Evolutionary conservation across 2,113 vertebrate species (phyloP).

Genomic region (Strix uralensis): DNA sequence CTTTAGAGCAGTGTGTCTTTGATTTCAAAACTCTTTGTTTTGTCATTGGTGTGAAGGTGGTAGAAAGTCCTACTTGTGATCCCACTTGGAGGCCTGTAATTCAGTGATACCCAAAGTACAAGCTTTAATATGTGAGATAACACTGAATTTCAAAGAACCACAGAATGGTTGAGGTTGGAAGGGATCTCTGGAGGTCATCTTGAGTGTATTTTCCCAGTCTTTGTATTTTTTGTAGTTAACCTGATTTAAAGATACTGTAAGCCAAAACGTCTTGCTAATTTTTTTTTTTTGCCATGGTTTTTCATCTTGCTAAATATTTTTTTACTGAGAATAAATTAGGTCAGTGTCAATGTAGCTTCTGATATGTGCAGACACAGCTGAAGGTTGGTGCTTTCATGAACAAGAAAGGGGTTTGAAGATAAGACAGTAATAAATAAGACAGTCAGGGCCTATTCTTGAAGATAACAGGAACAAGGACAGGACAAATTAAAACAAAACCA

Average conservation of each 20-base stretch:
- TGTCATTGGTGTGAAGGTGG: neutral
- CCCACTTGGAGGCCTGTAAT: neutral
- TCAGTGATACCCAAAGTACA: neutral
- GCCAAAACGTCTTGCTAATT: no score
- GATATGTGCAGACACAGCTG: no score
- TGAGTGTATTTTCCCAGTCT: neutral
- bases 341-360: no score
- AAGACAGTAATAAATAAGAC: no score
- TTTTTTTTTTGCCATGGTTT: no score
- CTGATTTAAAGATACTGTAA: neutral
- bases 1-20: fast-evolving
- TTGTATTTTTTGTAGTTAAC: neutral
- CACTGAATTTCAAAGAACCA: neutral
- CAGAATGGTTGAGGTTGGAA: neutral
- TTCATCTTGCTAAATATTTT: no score
- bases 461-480: no score
- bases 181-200: neutral
- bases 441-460: no score
- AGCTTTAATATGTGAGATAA: neutral
- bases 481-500: no score
- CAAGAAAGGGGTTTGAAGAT: no score
- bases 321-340: no score
- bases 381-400: no score
- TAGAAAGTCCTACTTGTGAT: neutral
- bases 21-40: neutral